Evolutionary conservation across 1,140 invertebrate genomes (phyloP), one percentile per base, ranked within the genome.

Genomic region (Heterodera schachtii): DNA sequence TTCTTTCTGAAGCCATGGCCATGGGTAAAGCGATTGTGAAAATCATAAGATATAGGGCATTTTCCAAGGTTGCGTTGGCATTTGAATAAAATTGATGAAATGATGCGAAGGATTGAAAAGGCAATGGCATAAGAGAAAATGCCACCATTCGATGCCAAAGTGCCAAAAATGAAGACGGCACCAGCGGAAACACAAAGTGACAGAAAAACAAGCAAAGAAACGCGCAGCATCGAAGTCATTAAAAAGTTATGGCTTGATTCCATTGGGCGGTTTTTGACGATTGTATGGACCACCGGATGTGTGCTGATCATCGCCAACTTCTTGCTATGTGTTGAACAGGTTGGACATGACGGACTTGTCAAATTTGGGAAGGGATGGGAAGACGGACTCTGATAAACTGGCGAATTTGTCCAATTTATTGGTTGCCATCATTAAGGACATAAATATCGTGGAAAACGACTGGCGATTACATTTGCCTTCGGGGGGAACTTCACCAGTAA

Each of bases 381-480:
- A 31, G 31, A 31, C 31, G 31, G 31, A 31, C 31, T 31, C 31
- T 31, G 31, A 31, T 69, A n/a, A n/a, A 69, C 41, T 8, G 49
- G 49, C 2, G 49, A 52, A 52, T 52, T 52, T 6, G 49, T 43
- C 67, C 7, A 69, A 69, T 69, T 69, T 69, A 69, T 69, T 7
- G 49, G 11, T 52, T 52, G 6, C 49, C 2, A 52, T 52, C 49
- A 52, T 11, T 52, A 64, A 64, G 57, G 57, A 21, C 69, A 46
- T 46, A 11, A 21, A 71, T 3, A 41, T 46, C 5, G 9, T 43
- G 44, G 44, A 43, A 46, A 71, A 71, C 19, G 44, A 71, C 19
- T 71, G 69, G 69, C 69, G 69, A 21, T 11, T 16, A 43, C 69
- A 71, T 41, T 71, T 71, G 69, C 69, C 31, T 7, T 71, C 69